Conservation (phyloP, 2,888 invertebrate genomes). For the Capitulum mitella region DNA sequence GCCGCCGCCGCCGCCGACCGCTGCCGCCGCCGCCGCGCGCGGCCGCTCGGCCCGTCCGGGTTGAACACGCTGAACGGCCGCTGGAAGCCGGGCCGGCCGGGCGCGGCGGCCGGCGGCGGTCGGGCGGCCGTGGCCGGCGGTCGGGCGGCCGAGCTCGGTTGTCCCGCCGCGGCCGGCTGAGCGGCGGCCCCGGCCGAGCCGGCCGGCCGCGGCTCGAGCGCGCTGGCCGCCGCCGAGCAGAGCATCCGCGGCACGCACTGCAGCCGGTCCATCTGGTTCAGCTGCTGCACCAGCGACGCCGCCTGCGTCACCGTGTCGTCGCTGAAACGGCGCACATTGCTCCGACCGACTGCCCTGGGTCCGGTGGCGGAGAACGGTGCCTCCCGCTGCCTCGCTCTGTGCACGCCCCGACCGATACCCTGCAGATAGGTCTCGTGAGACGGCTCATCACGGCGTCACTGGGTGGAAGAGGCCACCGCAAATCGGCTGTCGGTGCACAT, state of each 20-base stretch:
- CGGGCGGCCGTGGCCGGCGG: background rate
- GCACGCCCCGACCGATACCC: no score
- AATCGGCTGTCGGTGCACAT: no score
- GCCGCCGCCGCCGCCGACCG: background rate
- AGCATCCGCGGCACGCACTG: conserved; percentile 23
- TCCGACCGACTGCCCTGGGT: no score
- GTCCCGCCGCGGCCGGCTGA: background rate
- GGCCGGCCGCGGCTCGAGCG: background rate
- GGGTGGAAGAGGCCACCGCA: no score
- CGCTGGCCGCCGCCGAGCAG: background rate
- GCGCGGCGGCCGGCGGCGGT: background rate
- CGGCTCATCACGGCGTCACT: no score
- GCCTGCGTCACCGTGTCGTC: background rate
- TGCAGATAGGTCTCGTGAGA: no score
- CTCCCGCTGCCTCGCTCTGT: no score
- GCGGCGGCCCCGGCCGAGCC: background rate
- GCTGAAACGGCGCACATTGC: background rate
- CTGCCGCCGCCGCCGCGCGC: background rate
- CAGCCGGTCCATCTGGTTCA: conserved; percentile 24
- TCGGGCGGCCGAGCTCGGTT: no score
- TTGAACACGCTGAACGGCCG: conserved; percentile 8
- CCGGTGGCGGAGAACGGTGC: no score
- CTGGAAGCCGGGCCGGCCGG: background rate
- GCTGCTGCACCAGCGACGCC: background rate
- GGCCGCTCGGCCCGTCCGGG: background rate